These are phyloP conservation scores for Gavia stellata DNA, from an alignment of 2,113 vertebrate genomes.

Conservation along the genomic window DNA sequence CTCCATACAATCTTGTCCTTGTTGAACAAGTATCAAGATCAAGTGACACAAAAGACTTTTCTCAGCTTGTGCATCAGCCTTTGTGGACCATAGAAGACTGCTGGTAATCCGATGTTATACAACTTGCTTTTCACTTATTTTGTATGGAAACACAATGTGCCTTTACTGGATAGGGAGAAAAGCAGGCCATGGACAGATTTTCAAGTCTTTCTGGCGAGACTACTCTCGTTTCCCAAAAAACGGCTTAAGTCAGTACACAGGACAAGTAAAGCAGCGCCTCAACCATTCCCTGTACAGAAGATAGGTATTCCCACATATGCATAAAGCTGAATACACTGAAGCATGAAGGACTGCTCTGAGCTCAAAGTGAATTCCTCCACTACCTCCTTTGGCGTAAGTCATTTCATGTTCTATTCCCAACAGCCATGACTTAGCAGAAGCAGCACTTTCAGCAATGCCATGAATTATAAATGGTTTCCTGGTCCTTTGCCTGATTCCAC, in stretches of 20 bases:
- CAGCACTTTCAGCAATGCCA: not conserved
- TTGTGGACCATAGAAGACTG: not conserved
- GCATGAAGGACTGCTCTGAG: not conserved
- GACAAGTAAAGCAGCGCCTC: not conserved
- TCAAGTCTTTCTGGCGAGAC: not conserved
- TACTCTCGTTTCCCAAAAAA: not conserved
- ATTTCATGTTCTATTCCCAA: not conserved
- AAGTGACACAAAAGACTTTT: not conserved
- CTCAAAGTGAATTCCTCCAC: not conserved
- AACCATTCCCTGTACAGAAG: not conserved
- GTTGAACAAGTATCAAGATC: not conserved
- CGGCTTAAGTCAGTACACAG: not conserved
- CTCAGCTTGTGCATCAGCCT: not conserved
- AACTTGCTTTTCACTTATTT: not conserved
- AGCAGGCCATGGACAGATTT: not conserved
- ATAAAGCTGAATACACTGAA: not conserved
- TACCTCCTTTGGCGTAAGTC: not conserved
- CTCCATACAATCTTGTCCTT: not conserved
- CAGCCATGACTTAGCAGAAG: not conserved
- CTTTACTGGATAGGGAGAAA: not conserved
- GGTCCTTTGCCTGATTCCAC: not conserved
- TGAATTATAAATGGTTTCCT: not conserved
- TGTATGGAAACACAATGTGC: accelerated
- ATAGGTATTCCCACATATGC: not conserved
- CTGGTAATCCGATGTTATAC: not conserved